Evolutionary conservation across 2,113 vertebrate species (phyloP), one percentile per base, ranked within the genome.

Genomic region (Ageneiosus marmoratus): DNA sequence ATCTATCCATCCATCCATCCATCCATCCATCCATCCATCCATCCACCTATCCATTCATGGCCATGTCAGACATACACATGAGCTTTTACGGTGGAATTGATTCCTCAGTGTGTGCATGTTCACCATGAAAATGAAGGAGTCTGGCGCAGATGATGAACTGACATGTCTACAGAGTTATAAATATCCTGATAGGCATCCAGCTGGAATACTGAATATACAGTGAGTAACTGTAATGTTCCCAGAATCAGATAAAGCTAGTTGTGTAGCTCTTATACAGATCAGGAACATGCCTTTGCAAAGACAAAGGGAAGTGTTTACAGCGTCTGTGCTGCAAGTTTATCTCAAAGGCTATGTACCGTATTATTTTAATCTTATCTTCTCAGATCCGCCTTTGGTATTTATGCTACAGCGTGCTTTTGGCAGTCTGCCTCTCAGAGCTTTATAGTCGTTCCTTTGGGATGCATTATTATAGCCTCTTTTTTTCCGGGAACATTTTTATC

Each of bases 301-400:
- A 32, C 80, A 53, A 70, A 63, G 58, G 18, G n/a, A 50, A 27
- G 20, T 41, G n/a, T 51, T 83, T 67, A 55, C 74, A 65, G 58
- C 60, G 41, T 50, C 58, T 77, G 16, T 67, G 46, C 82, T 77
- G 48, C 44, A 77, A 69, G 63, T 63, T 67, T 50, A 76, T 69
- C 74, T 67, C 9, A 18, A 32, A 55, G 34, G 37, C 73, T 56
- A 27, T 51, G 46, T 76, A 76, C 10, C 24, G 46, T 51, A 62
- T 63, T 50, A 76, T 76, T 76, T 76, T 63, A 51, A 83, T 83
- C 73, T 76, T 55, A 77, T 83, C 62, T 34, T 77, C 81, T 83
- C 58, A 41, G 73, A 67, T 77, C n/a, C 34, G 60, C 48, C 60
- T 63, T 65, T 6, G 50, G 34, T 77, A 55, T 77, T 67, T 77